Conservation (phyloP, 2,113 vertebrate genomes). For the Corythornis vintsioides region DNA sequence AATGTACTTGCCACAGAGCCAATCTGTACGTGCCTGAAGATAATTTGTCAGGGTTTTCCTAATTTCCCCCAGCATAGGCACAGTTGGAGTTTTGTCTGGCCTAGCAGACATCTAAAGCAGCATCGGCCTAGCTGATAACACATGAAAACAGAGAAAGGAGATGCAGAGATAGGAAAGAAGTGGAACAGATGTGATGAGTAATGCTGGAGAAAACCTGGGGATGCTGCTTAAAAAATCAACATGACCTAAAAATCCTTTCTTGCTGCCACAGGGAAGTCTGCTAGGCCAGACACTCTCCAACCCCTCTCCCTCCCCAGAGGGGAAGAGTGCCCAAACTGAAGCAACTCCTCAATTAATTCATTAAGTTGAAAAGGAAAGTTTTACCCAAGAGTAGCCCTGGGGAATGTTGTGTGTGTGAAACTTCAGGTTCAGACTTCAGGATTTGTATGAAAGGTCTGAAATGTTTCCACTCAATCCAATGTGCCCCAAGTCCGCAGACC, state of each 20-base stretch:
- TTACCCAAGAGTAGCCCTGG: not conserved
- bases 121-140: not conserved
- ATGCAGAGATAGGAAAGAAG: not conserved
- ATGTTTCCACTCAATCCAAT: not conserved
- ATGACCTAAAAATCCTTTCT: not conserved
- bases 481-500: not conserved
- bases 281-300: no score
- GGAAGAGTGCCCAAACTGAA: not conserved
- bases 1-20: not conserved
- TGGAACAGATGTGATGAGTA: not conserved
- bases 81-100: not conserved
- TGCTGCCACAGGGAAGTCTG: no score
- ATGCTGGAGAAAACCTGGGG: not conserved
- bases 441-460: not conserved
- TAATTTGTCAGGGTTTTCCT: not conserved
- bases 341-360: not conserved
- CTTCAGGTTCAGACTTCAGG: not conserved
- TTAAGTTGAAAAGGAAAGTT: not conserved
- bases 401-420: not conserved
- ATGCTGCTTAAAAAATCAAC: not conserved
- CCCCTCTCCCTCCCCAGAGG: no score
- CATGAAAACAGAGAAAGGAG: not conserved
- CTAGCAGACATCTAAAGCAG: not conserved
- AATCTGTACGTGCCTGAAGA: not conserved
- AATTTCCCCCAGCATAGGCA: not conserved